Evolutionary conservation across 2,113 vertebrate genomes (phyloP), one percentile per base, ranked within the genome.

Genomic region (Parus major): DNA sequence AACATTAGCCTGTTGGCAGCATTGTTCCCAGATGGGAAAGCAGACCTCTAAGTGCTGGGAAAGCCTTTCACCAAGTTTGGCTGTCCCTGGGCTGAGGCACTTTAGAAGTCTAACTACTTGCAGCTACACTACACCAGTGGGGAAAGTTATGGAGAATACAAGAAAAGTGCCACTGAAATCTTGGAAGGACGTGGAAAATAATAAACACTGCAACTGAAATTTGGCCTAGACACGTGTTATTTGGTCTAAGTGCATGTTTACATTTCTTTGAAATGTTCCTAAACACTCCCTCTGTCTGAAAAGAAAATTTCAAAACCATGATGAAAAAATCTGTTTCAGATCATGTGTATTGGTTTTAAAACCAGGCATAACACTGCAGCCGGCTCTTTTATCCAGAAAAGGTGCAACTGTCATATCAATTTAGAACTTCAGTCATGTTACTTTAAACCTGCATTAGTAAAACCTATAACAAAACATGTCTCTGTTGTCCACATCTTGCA

Each of bases 401-500:
- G 90, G 86, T 96, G 88, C 80, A 95, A 96, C 95, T 97, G 97
- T 97, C 96, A 95, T 64, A 92, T 90, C 95, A 88, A 96, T 96
- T 98, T 97, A 97, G 92, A 97, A 95, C 95, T 98, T 94, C 95
- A 97, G 56, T 79, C 78, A n/a, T 89, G 94, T 95, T 97, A 97
- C 92, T 95, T 95, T 95, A 97, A 97, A 93, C 56, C 86, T 90
- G 56, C 76, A 53, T 97, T 91, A 96, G 71, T 96, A 96, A 97
- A 92, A 91, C 88, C 75, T 66, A 44, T 84, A 94, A 95, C 75
- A 87, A 88, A 95, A 73, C 75, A 65, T 71, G 82, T 52, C 65
- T 96, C 95, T 97, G 85, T 53, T 93, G 84, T 83, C 92, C 65
- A 59, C 23, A 83, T 80, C 82, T 94, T 96, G 75, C 91, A 86